A percentile compares a stretch with the other conserved stretches of the same genome.
Evolutionary conservation across 2,113 vertebrate genomes (phyloP).

Genomic region (Hemiscyllium ocellatum): DNA sequence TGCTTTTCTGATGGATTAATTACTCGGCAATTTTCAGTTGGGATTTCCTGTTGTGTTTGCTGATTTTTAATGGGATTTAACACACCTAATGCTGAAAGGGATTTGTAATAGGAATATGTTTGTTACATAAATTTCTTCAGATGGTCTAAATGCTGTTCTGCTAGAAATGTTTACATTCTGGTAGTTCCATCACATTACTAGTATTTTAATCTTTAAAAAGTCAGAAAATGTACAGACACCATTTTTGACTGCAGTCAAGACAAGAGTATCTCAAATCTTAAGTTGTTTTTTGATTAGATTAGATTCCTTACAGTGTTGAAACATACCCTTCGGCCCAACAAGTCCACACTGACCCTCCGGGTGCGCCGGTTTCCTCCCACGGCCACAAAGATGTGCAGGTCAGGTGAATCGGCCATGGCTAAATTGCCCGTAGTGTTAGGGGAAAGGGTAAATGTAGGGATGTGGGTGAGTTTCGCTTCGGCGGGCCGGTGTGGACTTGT

Average conservation of each 20-base stretch:
- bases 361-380: too few relatives aligned
- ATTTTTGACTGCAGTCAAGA: not conserved
- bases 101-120: not conserved
- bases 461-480: too few relatives aligned
- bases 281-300: not conserved
- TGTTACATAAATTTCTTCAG: not conserved
- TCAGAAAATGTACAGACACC: not conserved
- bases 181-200: not conserved
- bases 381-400: too few relatives aligned
- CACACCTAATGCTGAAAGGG: not conserved
- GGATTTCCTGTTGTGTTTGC: not conserved
- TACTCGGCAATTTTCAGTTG: not conserved
- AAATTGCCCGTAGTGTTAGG: too few relatives aligned
- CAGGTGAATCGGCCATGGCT: too few relatives aligned
- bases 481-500: too few relatives aligned
- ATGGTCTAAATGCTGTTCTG: not conserved
- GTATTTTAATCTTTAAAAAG: not conserved
- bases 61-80: not conserved
- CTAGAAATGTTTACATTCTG: not conserved
- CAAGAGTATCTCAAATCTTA: too few relatives aligned
- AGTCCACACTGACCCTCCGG: too few relatives aligned
- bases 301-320: too few relatives aligned
- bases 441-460: too few relatives aligned
- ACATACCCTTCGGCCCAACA: too few relatives aligned
- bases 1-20: not conserved